Evolutionary conservation across 2,113 vertebrate species (phyloP).

Genomic region (Mobula hypostoma): DNA sequence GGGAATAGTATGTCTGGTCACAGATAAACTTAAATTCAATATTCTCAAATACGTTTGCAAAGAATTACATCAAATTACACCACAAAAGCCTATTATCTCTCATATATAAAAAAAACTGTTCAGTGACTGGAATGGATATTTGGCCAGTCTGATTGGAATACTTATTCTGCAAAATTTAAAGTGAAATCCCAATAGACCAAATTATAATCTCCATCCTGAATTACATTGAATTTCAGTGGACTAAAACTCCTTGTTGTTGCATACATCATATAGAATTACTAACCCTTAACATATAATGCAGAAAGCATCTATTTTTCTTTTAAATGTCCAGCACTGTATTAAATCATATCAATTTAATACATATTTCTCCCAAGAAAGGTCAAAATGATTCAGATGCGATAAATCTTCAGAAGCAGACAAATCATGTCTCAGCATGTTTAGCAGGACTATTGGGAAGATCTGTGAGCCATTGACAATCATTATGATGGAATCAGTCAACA

Average conservation of each 20-base stretch:
- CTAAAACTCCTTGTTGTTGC: neutral
- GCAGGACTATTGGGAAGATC: neutral
- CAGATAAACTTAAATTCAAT: neutral
- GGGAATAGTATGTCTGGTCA: neutral
- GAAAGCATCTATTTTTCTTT: slow-evolving; percentile 10
- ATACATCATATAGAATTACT: neutral
- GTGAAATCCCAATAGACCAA: neutral
- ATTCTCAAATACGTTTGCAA: neutral
- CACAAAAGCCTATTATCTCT: neutral
- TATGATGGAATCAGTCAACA: neutral
- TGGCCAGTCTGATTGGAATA: neutral
- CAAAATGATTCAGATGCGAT: neutral
- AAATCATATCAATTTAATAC: neutral
- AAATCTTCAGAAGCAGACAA: neutral
- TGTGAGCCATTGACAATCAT: neutral
- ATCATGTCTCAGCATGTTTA: neutral
- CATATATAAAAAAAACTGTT: neutral
- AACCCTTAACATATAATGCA: neutral
- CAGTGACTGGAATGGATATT: neutral
- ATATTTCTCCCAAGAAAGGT: neutral
- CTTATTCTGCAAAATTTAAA: neutral
- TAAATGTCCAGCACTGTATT: neutral
- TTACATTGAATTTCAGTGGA: neutral
- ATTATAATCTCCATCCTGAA: neutral
- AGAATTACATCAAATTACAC: neutral